A percentile compares a stretch with the other conserved stretches of the same genome.
These are phyloP conservation scores for Myiotriccus ornatus DNA, from an alignment of 2,797 vertebrate genomes.

Conservation along the genomic window DNA sequence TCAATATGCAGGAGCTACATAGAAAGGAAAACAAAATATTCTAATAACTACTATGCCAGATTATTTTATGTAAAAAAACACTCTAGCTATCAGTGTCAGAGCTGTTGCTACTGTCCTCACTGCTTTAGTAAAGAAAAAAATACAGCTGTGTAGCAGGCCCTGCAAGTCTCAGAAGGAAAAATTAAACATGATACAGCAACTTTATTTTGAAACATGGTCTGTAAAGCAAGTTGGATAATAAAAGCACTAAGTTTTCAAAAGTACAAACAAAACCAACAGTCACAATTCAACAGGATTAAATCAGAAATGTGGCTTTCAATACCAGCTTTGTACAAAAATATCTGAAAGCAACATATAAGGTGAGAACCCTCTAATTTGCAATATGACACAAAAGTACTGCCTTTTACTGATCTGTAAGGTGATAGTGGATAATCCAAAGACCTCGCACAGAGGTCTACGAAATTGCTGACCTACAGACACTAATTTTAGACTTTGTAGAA, in stretches of 20 bases:
- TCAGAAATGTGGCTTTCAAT: background rate
- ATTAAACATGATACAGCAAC: background rate
- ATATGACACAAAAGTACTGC: background rate
- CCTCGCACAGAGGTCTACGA: background rate
- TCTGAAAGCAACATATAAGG: background rate
- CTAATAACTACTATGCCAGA: background rate
- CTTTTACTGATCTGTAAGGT: background rate
- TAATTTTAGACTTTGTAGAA: background rate
- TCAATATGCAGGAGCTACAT: background rate
- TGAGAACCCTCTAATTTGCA: background rate
- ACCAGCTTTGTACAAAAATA: background rate
- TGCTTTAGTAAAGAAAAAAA: background rate
- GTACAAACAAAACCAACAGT: background rate
- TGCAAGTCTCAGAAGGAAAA: background rate
- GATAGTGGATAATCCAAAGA: background rate
- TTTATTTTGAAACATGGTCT: background rate
- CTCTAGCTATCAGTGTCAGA: background rate
- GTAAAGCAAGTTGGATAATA: background rate
- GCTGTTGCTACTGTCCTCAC: background rate
- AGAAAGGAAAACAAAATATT: background rate
- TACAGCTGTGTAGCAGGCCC: background rate
- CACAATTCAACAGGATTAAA: background rate
- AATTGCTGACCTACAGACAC: background rate
- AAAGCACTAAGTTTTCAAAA: background rate
- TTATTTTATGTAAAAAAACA: background rate